phyloP scores from a whole-genome alignment of 1,140 invertebrate species.

The Cydia splendana region DNA sequence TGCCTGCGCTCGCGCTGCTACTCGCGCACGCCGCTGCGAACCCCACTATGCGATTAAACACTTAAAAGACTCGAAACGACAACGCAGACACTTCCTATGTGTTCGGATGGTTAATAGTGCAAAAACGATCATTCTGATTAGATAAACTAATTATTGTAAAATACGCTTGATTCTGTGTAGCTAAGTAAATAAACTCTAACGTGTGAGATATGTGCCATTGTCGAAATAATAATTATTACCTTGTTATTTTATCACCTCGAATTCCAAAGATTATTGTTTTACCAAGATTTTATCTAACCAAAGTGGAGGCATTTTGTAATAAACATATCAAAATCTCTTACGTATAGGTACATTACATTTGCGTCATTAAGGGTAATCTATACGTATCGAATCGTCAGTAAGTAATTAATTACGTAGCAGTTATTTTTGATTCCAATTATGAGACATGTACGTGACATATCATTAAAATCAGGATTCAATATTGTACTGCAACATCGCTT shows the following conservation, averaged over 20 bases:
- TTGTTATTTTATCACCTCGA: conserved; percentile 25
- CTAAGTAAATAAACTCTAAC: not conserved
- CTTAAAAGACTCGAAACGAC: not conserved
- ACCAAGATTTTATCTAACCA: conserved; percentile 1
- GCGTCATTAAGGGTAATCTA: not conserved
- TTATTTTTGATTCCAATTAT: not conserved
- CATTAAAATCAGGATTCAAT: not conserved
- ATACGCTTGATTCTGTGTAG: conserved; percentile 20
- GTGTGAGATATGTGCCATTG: conserved; percentile 32
- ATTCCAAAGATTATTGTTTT: conserved; percentile 19
- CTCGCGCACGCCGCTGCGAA: conserved; percentile 3
- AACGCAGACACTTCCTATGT: not conserved
- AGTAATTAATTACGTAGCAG: not conserved
- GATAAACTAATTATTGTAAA: conserved; percentile 26
- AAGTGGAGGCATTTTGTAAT: conserved; percentile 26
- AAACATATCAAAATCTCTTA: conserved; percentile 12
- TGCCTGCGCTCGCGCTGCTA: conserved; percentile 22
- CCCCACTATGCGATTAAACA: not conserved
- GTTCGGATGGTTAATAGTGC: conserved; percentile 7
- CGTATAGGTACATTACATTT: not conserved
- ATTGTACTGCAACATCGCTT: not conserved
- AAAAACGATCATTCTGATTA: conserved; percentile 18
- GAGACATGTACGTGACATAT: not conserved
- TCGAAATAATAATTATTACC: conserved; percentile 16
- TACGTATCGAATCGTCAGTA: not conserved